Evolutionary conservation across 2,113 vertebrate species (phyloP), one percentile per base, ranked within the genome.

Genomic region (Heterocephalus glaber): DNA sequence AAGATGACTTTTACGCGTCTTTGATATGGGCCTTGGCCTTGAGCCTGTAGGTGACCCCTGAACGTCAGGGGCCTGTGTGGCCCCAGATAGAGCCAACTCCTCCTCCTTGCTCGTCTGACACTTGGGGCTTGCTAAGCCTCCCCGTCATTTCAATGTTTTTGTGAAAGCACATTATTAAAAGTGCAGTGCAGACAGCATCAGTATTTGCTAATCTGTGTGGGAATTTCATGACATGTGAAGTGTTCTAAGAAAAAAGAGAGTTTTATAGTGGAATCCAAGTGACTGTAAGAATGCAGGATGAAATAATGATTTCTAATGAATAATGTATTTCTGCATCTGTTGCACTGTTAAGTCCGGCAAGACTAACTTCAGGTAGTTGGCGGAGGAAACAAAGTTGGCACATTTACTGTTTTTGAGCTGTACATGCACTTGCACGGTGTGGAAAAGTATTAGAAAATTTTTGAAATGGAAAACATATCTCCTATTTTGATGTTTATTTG

Each of bases 31-130:
- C 17, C 26, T 20, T 2, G 22, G 17, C 61, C 0, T 72, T 8
- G 28, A 65, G 20, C 14, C 44, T 6, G 5, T n/a, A 22, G 38
- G 14, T 2, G 17, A 54, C 47, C 38, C 4, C 7, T 0, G 0
- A 52, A 47, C 20, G 22, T 44, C 35, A 68, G 2, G 14, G 10
- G 10, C 11, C 6, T 28, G 35, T 52, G 79, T 35, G 24, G 44
- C 72, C 22, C 47, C 49, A 68, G 54, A 61, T 6, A 65, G 49
- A 47, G 33, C 56, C 3, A 47, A 13, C 41, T 56, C 56, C n/a
- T 56, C 44, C 22, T 13, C 5, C 13, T 76, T 91, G 24, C 44
- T 49, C 58, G 70, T 28, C 7, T 8, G 22, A 17, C 3, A 30
- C 1, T 9, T 24, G 11, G 72, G 58, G 79, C 83, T 70, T 88